These are phyloP conservation scores for Calycopis cecrops DNA, from an alignment of 1,140 invertebrate genomes.

Conservation along the genomic window DNA sequence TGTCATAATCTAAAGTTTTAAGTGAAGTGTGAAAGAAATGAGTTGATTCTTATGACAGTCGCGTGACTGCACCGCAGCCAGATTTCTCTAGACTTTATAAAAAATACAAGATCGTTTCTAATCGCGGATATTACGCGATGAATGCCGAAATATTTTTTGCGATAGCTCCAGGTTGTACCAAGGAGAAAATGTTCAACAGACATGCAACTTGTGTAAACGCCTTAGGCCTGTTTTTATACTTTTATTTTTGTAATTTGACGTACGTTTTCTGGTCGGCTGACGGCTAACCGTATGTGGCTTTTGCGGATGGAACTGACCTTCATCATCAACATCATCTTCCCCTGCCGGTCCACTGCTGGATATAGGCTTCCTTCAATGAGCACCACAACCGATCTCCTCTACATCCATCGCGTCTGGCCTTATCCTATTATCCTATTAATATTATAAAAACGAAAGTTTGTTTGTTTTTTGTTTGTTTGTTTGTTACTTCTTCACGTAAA, in stretches of 20 bases:
- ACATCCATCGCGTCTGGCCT: no score
- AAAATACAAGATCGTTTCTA: slow-evolving; percentile 61
- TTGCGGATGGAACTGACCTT: no score
- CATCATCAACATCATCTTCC: no score
- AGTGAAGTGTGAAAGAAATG: slow-evolving; percentile 8
- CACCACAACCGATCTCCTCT: no score
- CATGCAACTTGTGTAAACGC: slow-evolving; percentile 39
- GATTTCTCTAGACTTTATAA: slow-evolving; percentile 53
- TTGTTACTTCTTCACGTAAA: no score
- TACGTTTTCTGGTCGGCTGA: background rate
- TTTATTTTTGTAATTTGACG: background rate
- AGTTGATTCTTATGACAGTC: slow-evolving; percentile 34
- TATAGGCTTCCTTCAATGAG: no score
- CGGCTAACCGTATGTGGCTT: no score
- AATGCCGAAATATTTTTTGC: slow-evolving; percentile 45
- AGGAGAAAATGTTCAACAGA: slow-evolving; percentile 42
- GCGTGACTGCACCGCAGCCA: slow-evolving; percentile 52
- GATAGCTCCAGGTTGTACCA: slow-evolving; percentile 38
- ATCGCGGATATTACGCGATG: slow-evolving; percentile 53
- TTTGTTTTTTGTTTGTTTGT: no score
- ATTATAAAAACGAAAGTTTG: no score
- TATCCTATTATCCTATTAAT: no score
- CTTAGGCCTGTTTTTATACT: no score
- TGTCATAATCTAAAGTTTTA: background rate
- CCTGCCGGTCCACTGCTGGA: no score